Conservation (phyloP, 2,797 vertebrate genomes). For the Chaetodon trifasciatus region DNA sequence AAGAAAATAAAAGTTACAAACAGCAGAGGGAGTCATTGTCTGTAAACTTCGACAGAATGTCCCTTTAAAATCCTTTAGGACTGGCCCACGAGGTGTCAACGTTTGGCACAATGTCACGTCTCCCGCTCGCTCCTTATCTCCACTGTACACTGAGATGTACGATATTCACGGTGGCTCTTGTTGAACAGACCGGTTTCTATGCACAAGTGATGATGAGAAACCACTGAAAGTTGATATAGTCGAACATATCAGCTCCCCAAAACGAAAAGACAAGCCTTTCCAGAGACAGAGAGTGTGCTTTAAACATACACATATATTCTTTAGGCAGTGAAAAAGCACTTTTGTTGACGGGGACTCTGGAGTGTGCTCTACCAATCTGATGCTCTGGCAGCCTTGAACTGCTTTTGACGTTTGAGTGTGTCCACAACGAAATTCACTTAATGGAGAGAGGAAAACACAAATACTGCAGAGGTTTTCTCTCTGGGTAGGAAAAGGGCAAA, state of each 20-base stretch:
- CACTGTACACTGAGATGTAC: constrained; percentile 69
- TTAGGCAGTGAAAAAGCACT: constrained; percentile 99
- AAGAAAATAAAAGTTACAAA: constrained; percentile 83
- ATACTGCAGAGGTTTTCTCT: constrained; percentile 91
- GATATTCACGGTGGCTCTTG: constrained; percentile 68
- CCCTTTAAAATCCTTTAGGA: constrained; percentile 75
- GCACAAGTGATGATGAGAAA: constrained; percentile 92
- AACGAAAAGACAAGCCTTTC: constrained; percentile 87
- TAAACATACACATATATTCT: constrained; percentile 94
- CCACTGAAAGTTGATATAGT: constrained; percentile 92
- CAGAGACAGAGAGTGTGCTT: constrained; percentile 88
- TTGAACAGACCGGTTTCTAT: constrained; percentile 88
- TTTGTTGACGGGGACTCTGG: constrained; percentile 90
- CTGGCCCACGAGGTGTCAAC: constrained; percentile 77
- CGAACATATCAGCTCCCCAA: constrained; percentile 89
- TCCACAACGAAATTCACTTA: constrained; percentile 92
- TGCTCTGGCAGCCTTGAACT: constrained; percentile 86
- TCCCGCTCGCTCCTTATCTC: constrained; percentile 55
- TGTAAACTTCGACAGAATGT: constrained; percentile 78
- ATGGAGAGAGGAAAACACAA: constrained; percentile 86
- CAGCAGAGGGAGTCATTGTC: constrained; percentile 80
- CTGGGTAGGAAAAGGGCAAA: constrained; percentile 85
- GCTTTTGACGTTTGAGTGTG: constrained; percentile 88
- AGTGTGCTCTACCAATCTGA: constrained; percentile 80
- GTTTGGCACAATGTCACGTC: constrained; percentile 86